These are phyloP conservation scores for Rhinolophus ferrumequinum DNA, from an alignment of 2,113 vertebrate species.

Conservation along the genomic window DNA sequence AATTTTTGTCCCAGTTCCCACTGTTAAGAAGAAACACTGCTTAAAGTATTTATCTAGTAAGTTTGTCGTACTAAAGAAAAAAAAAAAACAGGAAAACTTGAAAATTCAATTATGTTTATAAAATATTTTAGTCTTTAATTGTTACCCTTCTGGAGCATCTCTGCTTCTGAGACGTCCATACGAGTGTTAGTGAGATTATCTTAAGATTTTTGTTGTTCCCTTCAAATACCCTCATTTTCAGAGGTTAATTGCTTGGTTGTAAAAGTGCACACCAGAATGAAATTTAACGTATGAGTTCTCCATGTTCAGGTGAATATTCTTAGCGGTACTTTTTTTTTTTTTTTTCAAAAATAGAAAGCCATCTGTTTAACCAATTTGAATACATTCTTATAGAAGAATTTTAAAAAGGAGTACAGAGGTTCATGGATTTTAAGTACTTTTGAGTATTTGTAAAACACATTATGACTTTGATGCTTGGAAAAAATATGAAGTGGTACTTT, in stretches of 20 bases:
- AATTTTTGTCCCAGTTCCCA: neutral
- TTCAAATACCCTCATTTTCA: constrained; percentile 70
- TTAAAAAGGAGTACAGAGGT: constrained; percentile 54
- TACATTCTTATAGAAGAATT: constrained; percentile 55
- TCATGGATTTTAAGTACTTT: constrained; percentile 63
- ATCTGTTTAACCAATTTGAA: constrained; percentile 80
- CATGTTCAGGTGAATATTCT: constrained; percentile 70
- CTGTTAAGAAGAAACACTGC: neutral
- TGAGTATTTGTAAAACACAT: constrained; percentile 76
- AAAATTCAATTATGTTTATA: neutral
- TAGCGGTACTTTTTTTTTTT: constrained; percentile 7
- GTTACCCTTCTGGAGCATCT: constrained; percentile 1
- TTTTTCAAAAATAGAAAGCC: constrained; percentile 59
- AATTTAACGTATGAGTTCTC: constrained; percentile 74
- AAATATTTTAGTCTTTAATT: constrained; percentile 25
- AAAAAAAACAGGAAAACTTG: neutral
- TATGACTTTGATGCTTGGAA: constrained; percentile 73
- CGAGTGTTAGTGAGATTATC: constrained; percentile 35
- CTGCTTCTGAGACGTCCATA: constrained; percentile 3
- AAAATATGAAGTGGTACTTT: constrained; percentile 63
- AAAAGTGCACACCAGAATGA: constrained; percentile 78
- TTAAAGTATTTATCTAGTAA: neutral
- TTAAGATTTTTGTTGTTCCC: constrained; percentile 63
- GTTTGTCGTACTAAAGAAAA: neutral
- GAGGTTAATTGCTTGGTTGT: constrained; percentile 76